Evolutionary conservation across 2,888 invertebrate genomes (phyloP).

Genomic region (Monoplex corrugatus): DNA sequence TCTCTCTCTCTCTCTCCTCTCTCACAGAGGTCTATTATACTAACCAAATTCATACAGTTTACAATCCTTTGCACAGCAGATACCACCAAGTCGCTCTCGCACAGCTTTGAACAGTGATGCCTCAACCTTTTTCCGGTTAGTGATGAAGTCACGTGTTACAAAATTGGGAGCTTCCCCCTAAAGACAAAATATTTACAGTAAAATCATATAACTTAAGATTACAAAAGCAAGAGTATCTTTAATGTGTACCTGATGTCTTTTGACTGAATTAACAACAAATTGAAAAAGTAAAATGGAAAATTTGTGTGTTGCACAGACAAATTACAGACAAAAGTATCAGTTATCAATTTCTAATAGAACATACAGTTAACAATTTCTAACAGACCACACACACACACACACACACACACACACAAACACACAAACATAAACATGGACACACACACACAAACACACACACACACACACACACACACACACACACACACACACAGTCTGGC

Average conservation of each 20-base stretch:
- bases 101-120: slow-evolving; percentile 66
- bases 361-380: too few relatives aligned
- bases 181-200: not conserved
- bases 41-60: slow-evolving; percentile 58
- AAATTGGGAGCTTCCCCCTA: slow-evolving; percentile 71
- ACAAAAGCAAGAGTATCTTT: too few relatives aligned
- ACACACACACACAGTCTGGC: not conserved
- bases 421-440: not conserved
- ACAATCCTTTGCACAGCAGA: slow-evolving; percentile 70
- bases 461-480: not conserved
- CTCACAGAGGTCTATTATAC: not conserved
- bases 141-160: slow-evolving; percentile 67
- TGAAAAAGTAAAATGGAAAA: too few relatives aligned
- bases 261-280: too few relatives aligned
- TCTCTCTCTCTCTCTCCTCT: too few relatives aligned
- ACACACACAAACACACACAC: not conserved
- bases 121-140: slow-evolving; percentile 64
- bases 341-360: too few relatives aligned
- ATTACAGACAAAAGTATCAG: too few relatives aligned
- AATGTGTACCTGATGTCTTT: too few relatives aligned
- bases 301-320: too few relatives aligned
- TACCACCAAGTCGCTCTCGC: slow-evolving; percentile 71
- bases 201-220: too few relatives aligned
- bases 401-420: not conserved
- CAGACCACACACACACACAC: not conserved